These are phyloP conservation scores for Aphidoletes aphidimyza DNA, from an alignment of 2,888 invertebrate genomes.

Conservation along the genomic window DNA sequence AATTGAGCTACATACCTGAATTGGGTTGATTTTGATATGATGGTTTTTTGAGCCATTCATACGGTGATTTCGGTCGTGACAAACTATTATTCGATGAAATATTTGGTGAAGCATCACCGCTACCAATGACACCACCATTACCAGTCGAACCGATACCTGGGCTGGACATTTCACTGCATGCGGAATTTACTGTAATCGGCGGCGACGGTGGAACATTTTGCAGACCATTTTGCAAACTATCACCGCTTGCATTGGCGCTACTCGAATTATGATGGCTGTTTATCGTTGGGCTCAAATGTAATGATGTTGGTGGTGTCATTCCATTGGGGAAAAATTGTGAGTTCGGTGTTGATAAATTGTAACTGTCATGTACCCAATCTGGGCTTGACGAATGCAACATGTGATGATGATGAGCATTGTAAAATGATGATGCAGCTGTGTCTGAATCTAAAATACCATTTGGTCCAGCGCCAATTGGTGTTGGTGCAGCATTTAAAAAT, in stretches of 20 bases:
- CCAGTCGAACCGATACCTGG: conserved; percentile 66
- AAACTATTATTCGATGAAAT: conserved; percentile 61
- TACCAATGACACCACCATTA: conserved; percentile 57
- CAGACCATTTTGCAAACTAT: conserved; percentile 61
- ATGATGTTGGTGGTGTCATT: conserved; percentile 63
- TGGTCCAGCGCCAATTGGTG: neutral
- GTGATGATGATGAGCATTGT: conserved; percentile 65
- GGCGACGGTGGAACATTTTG: conserved; percentile 68
- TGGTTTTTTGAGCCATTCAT: conserved; percentile 93
- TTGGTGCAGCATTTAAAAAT: conserved; percentile 62
- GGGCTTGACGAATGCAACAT: conserved; percentile 68
- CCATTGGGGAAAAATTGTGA: conserved; percentile 65
- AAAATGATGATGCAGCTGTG: neutral
- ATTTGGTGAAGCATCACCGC: conserved; percentile 64
- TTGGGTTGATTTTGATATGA: conserved; percentile 86
- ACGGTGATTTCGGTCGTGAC: conserved; percentile 80
- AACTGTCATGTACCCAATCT: conserved; percentile 67
- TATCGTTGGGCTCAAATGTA: conserved; percentile 60
- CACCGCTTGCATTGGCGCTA: conserved; percentile 54
- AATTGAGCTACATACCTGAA: conserved; percentile 74
- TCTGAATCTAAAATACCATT: neutral
- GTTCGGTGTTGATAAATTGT: conserved; percentile 68
- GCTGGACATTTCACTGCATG: conserved; percentile 73
- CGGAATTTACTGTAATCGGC: conserved; percentile 68
- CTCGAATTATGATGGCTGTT: conserved; percentile 58